Conservation (phyloP, 2,888 invertebrate species). For the Philhelius pedissequus region DNA sequence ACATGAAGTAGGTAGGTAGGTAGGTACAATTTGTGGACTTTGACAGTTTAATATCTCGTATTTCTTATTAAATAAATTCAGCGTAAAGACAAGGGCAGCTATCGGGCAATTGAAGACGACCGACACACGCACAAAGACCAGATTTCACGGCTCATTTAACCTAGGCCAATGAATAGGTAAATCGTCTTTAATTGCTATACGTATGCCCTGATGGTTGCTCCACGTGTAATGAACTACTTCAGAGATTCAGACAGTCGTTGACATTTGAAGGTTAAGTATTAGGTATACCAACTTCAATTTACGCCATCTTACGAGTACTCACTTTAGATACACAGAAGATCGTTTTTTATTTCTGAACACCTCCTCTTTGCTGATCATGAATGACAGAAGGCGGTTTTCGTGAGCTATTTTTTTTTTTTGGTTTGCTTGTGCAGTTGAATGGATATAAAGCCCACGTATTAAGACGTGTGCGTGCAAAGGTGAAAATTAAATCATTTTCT, state of each 20-base stretch:
- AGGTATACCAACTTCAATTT: constrained; percentile 40
- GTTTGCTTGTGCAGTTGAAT: too few relatives aligned
- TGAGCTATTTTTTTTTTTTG: neutral
- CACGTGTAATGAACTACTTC: constrained; percentile 41
- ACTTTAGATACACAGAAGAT: neutral
- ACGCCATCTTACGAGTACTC: neutral
- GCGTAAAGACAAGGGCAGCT: neutral
- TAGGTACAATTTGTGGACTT: constrained; percentile 31
- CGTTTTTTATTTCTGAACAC: neutral
- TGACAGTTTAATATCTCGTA: constrained; percentile 17
- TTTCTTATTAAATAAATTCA: neutral
- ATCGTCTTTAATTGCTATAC: constrained; percentile 29
- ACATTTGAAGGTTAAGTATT: constrained; percentile 62
- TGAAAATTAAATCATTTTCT: constrained; percentile 45
- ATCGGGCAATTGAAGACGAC: neutral
- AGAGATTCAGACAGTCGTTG: constrained; percentile 61
- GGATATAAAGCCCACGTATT: constrained; percentile 39
- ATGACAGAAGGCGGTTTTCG: constrained; percentile 59
- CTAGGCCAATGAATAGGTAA: constrained; percentile 53
- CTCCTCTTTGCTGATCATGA: constrained; percentile 2
- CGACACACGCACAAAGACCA: neutral
- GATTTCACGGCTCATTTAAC: constrained; percentile 4
- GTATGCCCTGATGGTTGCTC: neutral
- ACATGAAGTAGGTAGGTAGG: neutral
- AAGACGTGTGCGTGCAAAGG: constrained; percentile 51